Conservation (phyloP, 2,113 vertebrate genomes). For the Orientallactaga bullata region DNA sequence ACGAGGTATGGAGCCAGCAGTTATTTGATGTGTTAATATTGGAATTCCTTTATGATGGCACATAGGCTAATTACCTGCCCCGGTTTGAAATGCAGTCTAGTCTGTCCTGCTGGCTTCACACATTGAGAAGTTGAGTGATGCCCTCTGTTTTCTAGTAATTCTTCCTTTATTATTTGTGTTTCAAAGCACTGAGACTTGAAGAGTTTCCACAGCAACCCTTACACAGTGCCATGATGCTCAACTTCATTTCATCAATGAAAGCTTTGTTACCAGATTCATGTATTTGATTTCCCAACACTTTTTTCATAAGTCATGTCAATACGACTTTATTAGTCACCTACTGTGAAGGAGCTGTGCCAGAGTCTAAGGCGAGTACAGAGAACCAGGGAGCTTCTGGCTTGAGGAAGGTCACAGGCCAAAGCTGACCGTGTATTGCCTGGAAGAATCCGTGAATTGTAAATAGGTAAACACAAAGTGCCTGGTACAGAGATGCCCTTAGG, state of each 20-base stretch:
- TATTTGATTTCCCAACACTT: slow-evolving; percentile 1
- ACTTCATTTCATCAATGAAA: neutral
- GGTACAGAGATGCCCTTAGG: neutral
- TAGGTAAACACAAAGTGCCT: neutral
- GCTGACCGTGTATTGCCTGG: neutral
- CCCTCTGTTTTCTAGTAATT: neutral
- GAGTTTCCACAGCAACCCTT: neutral
- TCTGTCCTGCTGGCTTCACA: neutral
- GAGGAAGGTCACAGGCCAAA: neutral
- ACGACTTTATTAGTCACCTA: neutral
- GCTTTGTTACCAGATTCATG: neutral
- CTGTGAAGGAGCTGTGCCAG: neutral
- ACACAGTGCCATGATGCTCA: neutral
- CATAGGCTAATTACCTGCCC: neutral
- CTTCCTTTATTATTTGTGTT: neutral
- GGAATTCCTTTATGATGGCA: neutral
- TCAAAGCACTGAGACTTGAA: neutral
- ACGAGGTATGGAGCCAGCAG: neutral
- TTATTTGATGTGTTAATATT: neutral
- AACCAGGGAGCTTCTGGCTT: neutral
- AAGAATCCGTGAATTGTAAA: neutral
- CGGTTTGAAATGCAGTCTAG: neutral
- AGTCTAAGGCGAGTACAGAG: neutral
- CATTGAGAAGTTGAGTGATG: neutral
- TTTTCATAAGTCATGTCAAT: neutral